phyloP scores from a whole-genome alignment of 2,113 vertebrate genomes.

The Setophaga kirtlandii region DNA sequence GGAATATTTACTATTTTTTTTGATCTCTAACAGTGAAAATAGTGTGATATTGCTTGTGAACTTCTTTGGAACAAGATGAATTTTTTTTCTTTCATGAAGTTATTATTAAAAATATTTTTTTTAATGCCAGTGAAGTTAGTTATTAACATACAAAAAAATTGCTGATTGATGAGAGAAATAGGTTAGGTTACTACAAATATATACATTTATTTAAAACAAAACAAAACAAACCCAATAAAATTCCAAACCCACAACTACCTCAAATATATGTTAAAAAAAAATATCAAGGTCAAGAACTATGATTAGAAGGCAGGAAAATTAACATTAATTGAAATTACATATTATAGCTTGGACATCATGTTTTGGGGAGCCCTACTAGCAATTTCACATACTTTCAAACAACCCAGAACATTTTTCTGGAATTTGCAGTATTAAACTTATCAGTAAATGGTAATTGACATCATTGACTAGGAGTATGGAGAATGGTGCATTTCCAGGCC shows the following conservation, averaged over 20 bases:
- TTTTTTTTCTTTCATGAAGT: background rate
- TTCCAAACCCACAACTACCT: background rate
- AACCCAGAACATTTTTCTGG: background rate
- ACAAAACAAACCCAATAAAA: background rate
- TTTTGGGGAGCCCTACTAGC: rapidly evolving
- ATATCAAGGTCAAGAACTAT: background rate
- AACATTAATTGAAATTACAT: background rate
- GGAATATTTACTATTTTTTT: background rate
- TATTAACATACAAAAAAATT: background rate
- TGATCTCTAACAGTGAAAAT: background rate
- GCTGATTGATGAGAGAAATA: background rate
- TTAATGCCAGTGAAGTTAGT: background rate
- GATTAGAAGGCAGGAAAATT: background rate
- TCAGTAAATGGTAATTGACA: background rate
- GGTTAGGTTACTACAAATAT: background rate
- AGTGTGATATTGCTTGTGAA: background rate
- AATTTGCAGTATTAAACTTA: background rate
- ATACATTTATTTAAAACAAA: background rate
- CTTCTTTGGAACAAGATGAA: background rate
- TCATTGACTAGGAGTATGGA: background rate
- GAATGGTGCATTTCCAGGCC: background rate
- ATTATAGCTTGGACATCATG: background rate
- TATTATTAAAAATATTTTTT: background rate
- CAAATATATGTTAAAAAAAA: background rate
- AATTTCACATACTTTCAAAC: rapidly evolving